Evolutionary conservation across 1,140 invertebrate species (phyloP).

Genomic region (Sycophila sp.): DNA sequence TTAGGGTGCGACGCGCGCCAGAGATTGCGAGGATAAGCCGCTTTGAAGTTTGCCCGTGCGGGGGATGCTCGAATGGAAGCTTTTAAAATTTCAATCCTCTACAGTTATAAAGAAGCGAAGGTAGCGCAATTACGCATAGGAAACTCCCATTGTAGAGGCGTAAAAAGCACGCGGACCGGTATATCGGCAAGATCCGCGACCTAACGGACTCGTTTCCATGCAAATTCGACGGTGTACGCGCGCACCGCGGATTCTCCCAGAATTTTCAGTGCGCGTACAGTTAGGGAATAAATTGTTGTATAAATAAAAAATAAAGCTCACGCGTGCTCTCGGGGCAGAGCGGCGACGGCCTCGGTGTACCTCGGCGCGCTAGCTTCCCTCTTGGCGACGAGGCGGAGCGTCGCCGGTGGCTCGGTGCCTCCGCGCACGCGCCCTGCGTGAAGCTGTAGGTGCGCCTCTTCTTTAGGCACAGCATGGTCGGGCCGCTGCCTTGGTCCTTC

Average conservation of each 20-base stretch:
- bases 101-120: constrained; percentile 6
- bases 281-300: neutral
- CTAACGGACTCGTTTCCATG: constrained; percentile 38
- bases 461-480: constrained; percentile 55
- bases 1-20: too few relatives aligned
- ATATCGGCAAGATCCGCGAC: neutral
- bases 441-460: constrained; percentile 56
- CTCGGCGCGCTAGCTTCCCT: constrained; percentile 27
- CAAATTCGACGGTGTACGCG: too few relatives aligned
- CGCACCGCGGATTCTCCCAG: constrained; percentile 17
- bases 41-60: neutral
- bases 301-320: constrained; percentile 40
- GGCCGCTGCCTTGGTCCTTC: neutral
- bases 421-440: constrained; percentile 50
- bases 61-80: too few relatives aligned
- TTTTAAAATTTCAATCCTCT: too few relatives aligned
- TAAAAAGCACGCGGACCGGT: neutral
- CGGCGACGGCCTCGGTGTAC: constrained; percentile 48
- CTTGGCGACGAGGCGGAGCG: neutral
- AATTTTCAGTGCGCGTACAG: constrained; percentile 12
- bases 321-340: constrained; percentile 51
- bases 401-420: constrained; percentile 33
- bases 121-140: constrained; percentile 36
- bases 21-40: too few relatives aligned
- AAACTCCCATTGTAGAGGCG: too few relatives aligned